Evolutionary conservation across 1,140 invertebrate genomes (phyloP).

Genomic region (Temnothorax curvispinosus): DNA sequence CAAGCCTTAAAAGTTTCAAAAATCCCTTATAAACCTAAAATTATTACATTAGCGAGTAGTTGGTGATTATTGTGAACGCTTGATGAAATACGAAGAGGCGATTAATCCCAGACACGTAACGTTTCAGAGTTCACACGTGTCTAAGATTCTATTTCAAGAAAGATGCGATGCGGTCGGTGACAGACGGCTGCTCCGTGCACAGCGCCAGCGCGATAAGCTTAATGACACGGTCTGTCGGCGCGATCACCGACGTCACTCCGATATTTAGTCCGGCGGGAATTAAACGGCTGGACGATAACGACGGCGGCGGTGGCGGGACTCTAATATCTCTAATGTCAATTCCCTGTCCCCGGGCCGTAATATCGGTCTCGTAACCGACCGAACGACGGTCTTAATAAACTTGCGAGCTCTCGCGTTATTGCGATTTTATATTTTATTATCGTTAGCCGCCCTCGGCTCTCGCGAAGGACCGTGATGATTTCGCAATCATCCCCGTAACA

Average conservation of each 20-base stretch:
- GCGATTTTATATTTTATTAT: constrained; percentile 55
- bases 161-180: constrained; percentile 34
- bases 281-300: constrained; percentile 57
- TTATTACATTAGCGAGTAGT: neutral
- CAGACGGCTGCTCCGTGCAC: constrained; percentile 20
- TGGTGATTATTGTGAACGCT: neutral
- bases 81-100: neutral
- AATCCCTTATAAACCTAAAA: neutral
- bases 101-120: neutral
- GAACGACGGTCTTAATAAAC: constrained; percentile 51
- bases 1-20: neutral
- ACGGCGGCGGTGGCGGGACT: constrained; percentile 14
- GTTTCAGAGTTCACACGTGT: constrained; percentile 27
- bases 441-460: neutral
- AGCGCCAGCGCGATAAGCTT: constrained; percentile 50
- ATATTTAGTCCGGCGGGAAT: constrained; percentile 59
- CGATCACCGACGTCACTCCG: constrained; percentile 50
- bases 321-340: constrained; percentile 56
- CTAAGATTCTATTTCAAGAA: constrained; percentile 54
- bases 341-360: constrained; percentile 41
- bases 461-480: neutral
- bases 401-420: constrained; percentile 39
- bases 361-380: constrained; percentile 47
- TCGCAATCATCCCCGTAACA: constrained; percentile 3
- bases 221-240: constrained; percentile 56